phyloP scores from a whole-genome alignment of 1,140 invertebrate species.

The Caligus rogercresseyi region DNA sequence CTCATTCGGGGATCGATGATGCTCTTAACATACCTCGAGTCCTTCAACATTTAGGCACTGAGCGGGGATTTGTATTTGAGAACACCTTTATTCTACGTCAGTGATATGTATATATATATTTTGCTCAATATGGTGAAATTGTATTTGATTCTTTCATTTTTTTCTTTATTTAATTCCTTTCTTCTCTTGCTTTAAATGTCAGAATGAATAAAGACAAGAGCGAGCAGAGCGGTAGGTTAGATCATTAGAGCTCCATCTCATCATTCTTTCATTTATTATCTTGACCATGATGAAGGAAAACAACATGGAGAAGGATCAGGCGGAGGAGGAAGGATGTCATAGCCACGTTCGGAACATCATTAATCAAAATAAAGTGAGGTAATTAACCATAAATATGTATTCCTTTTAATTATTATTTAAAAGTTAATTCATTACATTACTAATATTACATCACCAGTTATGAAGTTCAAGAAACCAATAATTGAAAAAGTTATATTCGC shows the following conservation, averaged over 20 bases:
- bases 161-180: not conserved
- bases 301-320: not conserved
- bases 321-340: not conserved
- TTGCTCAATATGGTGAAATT: not conserved
- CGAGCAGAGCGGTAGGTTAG: no score
- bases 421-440: no score
- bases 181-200: not conserved
- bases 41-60: not conserved
- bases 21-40: not conserved
- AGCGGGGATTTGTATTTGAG: not conserved
- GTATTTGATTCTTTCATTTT: not conserved
- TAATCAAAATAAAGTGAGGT: not conserved
- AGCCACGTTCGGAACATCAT: not conserved
- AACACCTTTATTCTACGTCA: not conserved
- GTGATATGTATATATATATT: not conserved
- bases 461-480: no score
- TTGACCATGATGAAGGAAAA: no score
- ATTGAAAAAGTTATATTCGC: no score
- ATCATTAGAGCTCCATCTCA: no score
- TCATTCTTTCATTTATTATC: not conserved
- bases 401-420: no score
- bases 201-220: not conserved
- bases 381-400: not conserved
- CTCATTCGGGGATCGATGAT: conserved; percentile 6
- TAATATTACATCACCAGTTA: no score